Conservation (phyloP, 2,113 vertebrate species). For the Murina feae region DNA sequence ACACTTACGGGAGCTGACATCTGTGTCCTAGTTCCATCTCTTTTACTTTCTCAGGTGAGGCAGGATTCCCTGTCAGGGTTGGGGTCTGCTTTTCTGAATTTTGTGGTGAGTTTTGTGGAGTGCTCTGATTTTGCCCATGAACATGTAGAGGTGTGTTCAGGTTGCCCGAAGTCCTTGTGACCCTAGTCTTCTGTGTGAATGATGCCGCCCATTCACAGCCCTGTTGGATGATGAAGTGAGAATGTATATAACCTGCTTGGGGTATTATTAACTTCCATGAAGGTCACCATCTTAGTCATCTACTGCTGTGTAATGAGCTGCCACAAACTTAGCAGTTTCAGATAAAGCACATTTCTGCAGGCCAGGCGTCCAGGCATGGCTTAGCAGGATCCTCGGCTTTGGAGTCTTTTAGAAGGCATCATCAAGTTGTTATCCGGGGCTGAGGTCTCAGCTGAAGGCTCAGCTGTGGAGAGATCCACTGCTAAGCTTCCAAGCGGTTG, state of each 20-base stretch:
- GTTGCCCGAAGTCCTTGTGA: not conserved
- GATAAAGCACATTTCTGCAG: not conserved
- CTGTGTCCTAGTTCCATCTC: constrained; percentile 40
- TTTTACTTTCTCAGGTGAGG: not conserved
- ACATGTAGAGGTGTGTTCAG: not conserved
- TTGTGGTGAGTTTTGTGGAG: not conserved
- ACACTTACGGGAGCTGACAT: not conserved
- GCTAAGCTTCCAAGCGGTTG: not conserved
- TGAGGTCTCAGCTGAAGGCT: not conserved
- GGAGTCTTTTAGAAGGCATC: not conserved
- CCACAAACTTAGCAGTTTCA: not conserved
- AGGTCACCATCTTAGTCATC: not conserved
- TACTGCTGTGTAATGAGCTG: not conserved
- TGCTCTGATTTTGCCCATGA: not conserved
- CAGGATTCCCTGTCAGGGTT: not conserved
- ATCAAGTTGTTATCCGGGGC: not conserved
- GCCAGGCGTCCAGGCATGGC: not conserved
- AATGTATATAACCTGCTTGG: not conserved
- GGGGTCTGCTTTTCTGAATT: constrained; percentile 15
- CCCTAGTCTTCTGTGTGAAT: not conserved
- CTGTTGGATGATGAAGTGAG: not conserved
- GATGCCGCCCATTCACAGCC: no score
- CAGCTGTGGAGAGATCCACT: not conserved
- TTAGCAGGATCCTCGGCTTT: not conserved
- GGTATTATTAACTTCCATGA: not conserved